Conservation (phyloP, 2,113 vertebrate genomes). For the Craseonycteris thonglongyai region DNA sequence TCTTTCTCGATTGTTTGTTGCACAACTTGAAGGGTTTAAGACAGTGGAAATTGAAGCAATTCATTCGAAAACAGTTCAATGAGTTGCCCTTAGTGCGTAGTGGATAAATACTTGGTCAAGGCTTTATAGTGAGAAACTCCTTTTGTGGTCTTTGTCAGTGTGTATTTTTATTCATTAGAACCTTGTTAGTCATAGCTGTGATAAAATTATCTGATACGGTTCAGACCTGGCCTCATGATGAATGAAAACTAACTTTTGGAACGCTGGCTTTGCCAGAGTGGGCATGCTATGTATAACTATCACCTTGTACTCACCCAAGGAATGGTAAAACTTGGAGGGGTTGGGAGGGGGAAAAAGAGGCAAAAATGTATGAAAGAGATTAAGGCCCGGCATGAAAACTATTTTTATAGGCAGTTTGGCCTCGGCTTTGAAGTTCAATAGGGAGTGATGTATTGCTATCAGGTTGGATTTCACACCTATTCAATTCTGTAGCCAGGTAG, state of each 20-base stretch:
- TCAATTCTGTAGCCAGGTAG: slow-evolving; percentile 66
- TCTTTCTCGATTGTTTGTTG: background rate
- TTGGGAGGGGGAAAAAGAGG: background rate
- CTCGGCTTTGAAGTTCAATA: slow-evolving; percentile 67
- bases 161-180: background rate
- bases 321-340: slow-evolving; percentile 37
- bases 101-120: no score
- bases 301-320: background rate
- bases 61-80: background rate
- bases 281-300: background rate
- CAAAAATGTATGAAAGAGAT: slow-evolving; percentile 68
- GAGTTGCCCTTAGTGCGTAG: background rate
- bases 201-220: background rate
- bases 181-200: background rate
- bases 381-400: slow-evolving; percentile 70
- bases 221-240: background rate
- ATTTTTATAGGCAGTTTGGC: slow-evolving; percentile 71
- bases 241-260: background rate
- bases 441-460: slow-evolving; percentile 62
- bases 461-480: slow-evolving; percentile 69
- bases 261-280: background rate
- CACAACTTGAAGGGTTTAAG: background rate
- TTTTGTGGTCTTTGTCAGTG: background rate
- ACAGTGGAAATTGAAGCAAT: background rate
- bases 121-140: background rate